A percentile compares a stretch with the other conserved stretches of the same genome.
Conservation (phyloP, 2,113 vertebrate genomes). For the Morone saxatilis region DNA sequence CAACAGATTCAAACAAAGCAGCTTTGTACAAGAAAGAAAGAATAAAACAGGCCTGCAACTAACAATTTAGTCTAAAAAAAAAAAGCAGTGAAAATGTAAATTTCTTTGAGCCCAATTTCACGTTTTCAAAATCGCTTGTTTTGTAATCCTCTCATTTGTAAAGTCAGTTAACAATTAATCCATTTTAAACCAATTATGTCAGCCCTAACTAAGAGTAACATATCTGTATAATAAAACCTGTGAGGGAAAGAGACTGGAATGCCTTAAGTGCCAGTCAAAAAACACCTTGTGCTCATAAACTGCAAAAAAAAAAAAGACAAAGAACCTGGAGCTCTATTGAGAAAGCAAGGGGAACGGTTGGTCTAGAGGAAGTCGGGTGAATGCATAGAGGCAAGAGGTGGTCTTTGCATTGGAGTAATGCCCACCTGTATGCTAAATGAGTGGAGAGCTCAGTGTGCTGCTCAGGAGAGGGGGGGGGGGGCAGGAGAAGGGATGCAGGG, state of each 20-base stretch:
- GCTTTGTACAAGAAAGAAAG: not conserved
- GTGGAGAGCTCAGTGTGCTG: constrained; percentile 18
- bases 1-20: not conserved
- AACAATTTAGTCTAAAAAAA: not conserved
- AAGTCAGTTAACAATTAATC: not conserved
- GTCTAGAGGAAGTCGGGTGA: constrained; percentile 41
- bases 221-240: not conserved
- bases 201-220: not conserved
- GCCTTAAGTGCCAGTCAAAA: not conserved
- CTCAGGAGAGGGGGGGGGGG: not conserved
- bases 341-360: constrained; percentile 24
- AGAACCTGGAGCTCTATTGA: constrained; percentile 30
- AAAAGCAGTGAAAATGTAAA: no score
- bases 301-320: constrained; percentile 18
- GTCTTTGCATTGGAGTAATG: constrained; percentile 58
- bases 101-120: no score
- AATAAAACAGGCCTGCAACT: no score
- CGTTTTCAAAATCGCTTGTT: no score
- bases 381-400: constrained; percentile 43
- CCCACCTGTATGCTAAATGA: constrained; percentile 94
- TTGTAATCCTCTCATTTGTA: no score
- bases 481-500: constrained; percentile 27
- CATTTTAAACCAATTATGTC: accelerated
- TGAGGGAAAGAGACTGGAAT: not conserved
- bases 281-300: constrained; percentile 21